Evolutionary conservation across 2,888 invertebrate genomes (phyloP).

Genomic region (Lycaena phlaeas): DNA sequence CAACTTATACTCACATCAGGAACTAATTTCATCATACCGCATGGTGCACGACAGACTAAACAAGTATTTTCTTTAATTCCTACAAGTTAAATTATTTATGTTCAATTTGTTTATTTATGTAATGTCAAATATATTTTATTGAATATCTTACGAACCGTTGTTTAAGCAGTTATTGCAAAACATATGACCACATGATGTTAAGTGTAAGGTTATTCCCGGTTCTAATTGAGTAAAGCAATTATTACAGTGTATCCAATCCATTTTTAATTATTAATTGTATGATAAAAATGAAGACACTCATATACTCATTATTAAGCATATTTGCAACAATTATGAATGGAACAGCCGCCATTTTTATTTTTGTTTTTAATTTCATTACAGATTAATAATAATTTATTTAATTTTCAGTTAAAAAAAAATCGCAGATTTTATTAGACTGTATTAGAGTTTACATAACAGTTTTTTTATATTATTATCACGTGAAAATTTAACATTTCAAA

Average conservation of each 20-base stretch:
- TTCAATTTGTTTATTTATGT: not conserved
- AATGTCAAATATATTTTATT: constrained; percentile 6
- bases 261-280: constrained; percentile 20
- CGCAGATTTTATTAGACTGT: too few relatives aligned
- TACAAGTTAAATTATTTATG: constrained; percentile 25
- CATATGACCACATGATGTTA: constrained; percentile 70
- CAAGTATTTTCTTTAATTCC: constrained; percentile 55
- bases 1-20: constrained; percentile 47
- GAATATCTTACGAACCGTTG: constrained; percentile 37
- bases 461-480: too few relatives aligned
- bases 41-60: constrained; percentile 55
- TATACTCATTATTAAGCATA: not conserved
- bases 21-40: constrained; percentile 59
- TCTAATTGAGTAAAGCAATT: constrained; percentile 61
- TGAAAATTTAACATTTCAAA: too few relatives aligned
- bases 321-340: not conserved
- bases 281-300: too few relatives aligned
- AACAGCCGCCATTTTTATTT: not conserved
- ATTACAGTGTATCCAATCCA: constrained; percentile 72
- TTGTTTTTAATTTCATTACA: too few relatives aligned
- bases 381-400: too few relatives aligned
- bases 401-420: too few relatives aligned
- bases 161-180: constrained; percentile 63
- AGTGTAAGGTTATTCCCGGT: constrained; percentile 53
- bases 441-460: too few relatives aligned